phyloP scores from a whole-genome alignment of 2,797 vertebrate species.

The Tenualosa thibaudeaui region DNA sequence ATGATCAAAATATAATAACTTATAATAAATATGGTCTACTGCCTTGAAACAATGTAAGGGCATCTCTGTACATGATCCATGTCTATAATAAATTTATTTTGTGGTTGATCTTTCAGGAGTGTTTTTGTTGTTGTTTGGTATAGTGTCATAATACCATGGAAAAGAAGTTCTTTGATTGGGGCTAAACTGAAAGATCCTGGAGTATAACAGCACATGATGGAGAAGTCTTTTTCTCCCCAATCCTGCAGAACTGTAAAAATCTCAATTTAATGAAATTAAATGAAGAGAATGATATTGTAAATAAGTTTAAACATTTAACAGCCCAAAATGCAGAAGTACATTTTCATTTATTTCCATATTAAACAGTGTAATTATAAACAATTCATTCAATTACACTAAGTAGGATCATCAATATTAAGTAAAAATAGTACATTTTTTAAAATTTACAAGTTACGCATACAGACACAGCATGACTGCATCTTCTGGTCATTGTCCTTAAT shows the following conservation, averaged over 20 bases:
- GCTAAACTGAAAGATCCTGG: no score
- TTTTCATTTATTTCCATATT: constrained; percentile 98
- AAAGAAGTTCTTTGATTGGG: not conserved
- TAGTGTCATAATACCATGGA: not conserved
- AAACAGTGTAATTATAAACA: constrained; percentile 99
- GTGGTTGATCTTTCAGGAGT: constrained; percentile 13
- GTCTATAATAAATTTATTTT: constrained; percentile 22
- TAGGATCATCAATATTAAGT: constrained; percentile 96
- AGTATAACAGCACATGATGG: no score
- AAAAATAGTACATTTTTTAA: constrained; percentile 95
- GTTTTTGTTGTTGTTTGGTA: not conserved
- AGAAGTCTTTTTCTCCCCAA: no score
- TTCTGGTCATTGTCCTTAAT: constrained; percentile 67
- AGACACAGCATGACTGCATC: constrained; percentile 86
- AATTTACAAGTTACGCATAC: constrained; percentile 88
- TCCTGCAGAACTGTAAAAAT: not conserved
- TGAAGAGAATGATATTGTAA: not conserved
- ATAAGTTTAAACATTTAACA: not conserved
- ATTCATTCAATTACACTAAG: constrained; percentile 97
- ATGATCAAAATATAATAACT: not conserved
- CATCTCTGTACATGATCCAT: constrained; percentile 2
- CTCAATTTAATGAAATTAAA: not conserved
- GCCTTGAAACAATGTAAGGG: constrained; percentile 5
- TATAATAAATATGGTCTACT: not conserved
- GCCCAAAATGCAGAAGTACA: constrained; percentile 61